phyloP scores from a whole-genome alignment of 2,113 vertebrate genomes.

The Psilopsiagon aymara region DNA sequence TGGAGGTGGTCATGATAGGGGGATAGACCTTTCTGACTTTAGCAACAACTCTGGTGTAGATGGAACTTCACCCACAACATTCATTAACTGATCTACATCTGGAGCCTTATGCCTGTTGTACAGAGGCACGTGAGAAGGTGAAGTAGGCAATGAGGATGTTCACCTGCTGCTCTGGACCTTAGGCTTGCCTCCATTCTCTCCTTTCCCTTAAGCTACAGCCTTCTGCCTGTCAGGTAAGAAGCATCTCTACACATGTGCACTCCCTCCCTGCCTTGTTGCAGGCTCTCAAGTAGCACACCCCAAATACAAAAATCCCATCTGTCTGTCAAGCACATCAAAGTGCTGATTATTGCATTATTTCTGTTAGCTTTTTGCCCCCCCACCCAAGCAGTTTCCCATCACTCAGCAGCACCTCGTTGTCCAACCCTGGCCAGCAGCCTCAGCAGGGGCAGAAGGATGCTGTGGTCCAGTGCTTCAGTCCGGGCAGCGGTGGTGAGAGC shows the following conservation, averaged over 20 bases:
- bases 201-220: background rate
- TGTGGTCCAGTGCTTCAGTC: constrained; percentile 65
- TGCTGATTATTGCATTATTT: background rate
- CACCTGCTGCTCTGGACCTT: background rate
- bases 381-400: background rate
- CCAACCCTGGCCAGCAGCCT: constrained; percentile 89
- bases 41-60: background rate
- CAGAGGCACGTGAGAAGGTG: background rate
- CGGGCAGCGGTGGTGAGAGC: constrained; percentile 74
- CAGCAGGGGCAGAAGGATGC: constrained; percentile 82
- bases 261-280: background rate
- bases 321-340: background rate
- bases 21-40: background rate
- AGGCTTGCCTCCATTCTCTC: background rate
- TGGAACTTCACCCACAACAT: background rate
- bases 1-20: no score
- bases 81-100: background rate
- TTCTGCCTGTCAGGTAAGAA: background rate
- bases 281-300: background rate
- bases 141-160: background rate
- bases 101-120: background rate
- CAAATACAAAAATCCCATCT: background rate
- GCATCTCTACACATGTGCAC: fast-evolving
- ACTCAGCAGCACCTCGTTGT: constrained; percentile 80
- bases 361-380: fast-evolving